Evolutionary conservation across 2,113 vertebrate genomes (phyloP).

Genomic region (Athene noctua): DNA sequence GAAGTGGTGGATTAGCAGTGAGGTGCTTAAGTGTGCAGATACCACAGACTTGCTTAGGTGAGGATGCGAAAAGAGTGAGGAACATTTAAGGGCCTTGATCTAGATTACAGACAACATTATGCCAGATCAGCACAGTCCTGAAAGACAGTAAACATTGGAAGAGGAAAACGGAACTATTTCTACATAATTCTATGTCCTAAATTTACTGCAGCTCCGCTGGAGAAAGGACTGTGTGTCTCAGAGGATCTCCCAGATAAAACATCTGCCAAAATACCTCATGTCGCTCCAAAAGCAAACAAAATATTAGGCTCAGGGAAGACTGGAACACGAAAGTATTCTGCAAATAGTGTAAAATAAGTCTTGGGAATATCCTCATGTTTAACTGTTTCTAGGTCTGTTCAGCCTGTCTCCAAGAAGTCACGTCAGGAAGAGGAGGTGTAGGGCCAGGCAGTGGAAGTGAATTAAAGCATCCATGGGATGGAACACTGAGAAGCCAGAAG

Average conservation of each 20-base stretch:
- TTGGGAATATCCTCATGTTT: not conserved
- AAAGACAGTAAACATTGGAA: not conserved
- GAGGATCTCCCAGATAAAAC: constrained; percentile 57
- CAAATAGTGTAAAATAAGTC: constrained; percentile 37
- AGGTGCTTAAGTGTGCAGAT: not conserved
- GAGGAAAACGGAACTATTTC: not conserved
- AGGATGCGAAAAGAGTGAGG: not conserved
- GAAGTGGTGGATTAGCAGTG: not conserved
- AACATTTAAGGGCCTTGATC: not conserved
- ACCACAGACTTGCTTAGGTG: not conserved
- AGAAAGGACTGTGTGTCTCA: constrained; percentile 29
- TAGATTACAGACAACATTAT: not conserved
- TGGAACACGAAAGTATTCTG: not conserved
- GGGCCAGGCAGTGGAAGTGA: not conserved
- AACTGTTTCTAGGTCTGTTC: not conserved
- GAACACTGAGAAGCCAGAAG: not conserved
- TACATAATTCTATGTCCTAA: constrained; percentile 17
- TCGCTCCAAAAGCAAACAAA: constrained; percentile 62
- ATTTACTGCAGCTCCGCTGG: constrained; percentile 40
- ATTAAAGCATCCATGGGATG: not conserved
- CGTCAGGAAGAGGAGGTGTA: not conserved
- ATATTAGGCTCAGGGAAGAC: constrained; percentile 34
- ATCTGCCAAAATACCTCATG: constrained; percentile 35
- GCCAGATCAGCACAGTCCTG: not conserved
- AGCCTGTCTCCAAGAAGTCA: not conserved